These are phyloP conservation scores for Cryptocephalus moraei DNA, from an alignment of 2,888 invertebrate species.

Conservation along the genomic window DNA sequence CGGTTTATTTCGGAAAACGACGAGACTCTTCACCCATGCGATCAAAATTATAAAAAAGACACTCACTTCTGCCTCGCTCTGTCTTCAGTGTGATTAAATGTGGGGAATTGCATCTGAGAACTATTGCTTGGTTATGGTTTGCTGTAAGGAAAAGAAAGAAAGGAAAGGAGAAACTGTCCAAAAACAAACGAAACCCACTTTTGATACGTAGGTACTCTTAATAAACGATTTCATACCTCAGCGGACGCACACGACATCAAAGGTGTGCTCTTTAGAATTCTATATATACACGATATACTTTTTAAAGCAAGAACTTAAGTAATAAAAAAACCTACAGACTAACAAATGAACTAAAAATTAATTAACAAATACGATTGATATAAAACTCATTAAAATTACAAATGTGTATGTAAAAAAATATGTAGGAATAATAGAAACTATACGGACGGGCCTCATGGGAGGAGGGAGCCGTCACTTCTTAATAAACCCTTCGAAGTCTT, in stretches of 20 bases:
- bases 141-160: constrained; percentile 19
- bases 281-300: constrained; percentile 34
- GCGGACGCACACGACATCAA: constrained; percentile 34
- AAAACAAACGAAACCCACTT: constrained; percentile 29
- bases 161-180: constrained; percentile 12
- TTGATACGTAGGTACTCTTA: constrained; percentile 24
- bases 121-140: constrained; percentile 36
- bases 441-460: constrained; percentile 3
- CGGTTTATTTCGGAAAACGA: too few species aligned
- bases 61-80: constrained; percentile 4
- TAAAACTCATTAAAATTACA: constrained; percentile 34
- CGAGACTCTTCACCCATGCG: neutral
- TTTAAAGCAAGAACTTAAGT: constrained; percentile 34
- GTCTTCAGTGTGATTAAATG: constrained; percentile 38
- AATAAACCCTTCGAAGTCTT: constrained; percentile 28
- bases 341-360: constrained; percentile 35
- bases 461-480: too few species aligned
- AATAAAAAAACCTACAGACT: constrained; percentile 25
- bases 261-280: constrained; percentile 31
- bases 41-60: constrained; percentile 1
- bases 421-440: constrained; percentile 38
- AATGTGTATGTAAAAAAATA: constrained; percentile 39
- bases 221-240: constrained; percentile 24
- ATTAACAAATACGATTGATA: constrained; percentile 39
- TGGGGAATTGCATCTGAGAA: constrained; percentile 33